Evolutionary conservation across 1,140 invertebrate genomes (phyloP), one percentile per base, ranked within the genome.

Genomic region (Drosophila melanica): DNA sequence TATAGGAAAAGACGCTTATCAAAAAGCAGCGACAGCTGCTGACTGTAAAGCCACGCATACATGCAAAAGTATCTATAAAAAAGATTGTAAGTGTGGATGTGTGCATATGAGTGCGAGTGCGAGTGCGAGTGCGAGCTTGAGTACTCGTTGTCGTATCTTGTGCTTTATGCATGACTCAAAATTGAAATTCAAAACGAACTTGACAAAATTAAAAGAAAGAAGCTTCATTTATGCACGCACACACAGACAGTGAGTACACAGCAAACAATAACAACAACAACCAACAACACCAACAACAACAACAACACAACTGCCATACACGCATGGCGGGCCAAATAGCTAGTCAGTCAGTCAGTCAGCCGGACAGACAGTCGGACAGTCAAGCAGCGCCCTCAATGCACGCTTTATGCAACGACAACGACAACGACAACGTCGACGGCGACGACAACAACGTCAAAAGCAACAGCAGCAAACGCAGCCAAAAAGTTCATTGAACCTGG

Each of bases 151-250:
- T 53, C 45, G 82, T 87, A 79, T 87, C 81, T 86, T 63, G 48
- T 59, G 77, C 69, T 67, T 72, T 84, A 77, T 77, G 79, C 82
- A 79, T 87, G 84, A 89, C 80, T 89, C 84, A 89, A 89, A 87
- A 89, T 89, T 89, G 79, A 89, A 89, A 89, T 89, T 89, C 84
- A 89, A 89, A 89, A 89, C 84, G 84, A 89, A 89, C 84, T 89
- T 89, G 84, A 89, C 84, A 89, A 89, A 89, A 89, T 89, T 89
- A 89, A 89, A 89, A 89, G 84, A 89, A 89, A 89, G 79, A 89
- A 89, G 84, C 85, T 89, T 87, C 84, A 89, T 89, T 89, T 85
- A 89, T 84, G 77, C 84, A 80, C 84, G 73, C 84, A 84, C 50
- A 77, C 67, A 77, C 53, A 77, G 69, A 77, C 64, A 66, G 30